Conservation (phyloP, 2,113 vertebrate species). For the Pterocles orientalis region DNA sequence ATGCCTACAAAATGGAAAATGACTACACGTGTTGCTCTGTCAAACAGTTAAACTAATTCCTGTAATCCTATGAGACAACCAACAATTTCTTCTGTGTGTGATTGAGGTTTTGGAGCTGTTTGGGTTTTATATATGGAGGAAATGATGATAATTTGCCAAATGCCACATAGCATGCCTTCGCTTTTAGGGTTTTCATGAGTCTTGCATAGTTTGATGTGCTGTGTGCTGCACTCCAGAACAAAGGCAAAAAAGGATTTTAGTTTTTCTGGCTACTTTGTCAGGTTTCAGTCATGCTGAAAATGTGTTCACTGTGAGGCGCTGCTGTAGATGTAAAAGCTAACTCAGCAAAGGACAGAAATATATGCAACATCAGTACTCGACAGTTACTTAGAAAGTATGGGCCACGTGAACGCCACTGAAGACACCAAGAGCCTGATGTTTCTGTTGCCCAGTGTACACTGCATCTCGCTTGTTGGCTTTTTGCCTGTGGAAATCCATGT, state of each 20-base stretch:
- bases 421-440: neutral
- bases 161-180: neutral
- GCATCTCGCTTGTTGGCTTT: neutral
- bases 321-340: neutral
- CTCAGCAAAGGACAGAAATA: neutral
- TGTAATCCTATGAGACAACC: slow-evolving; percentile 8
- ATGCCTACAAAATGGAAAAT: neutral
- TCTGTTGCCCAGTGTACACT: neutral
- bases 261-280: neutral
- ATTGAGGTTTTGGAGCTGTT: neutral
- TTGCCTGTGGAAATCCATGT: neutral
- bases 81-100: neutral
- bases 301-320: rapidly evolving
- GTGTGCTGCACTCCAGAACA: neutral
- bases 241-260: neutral
- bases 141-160: neutral
- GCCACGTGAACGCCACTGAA: neutral
- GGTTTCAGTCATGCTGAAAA: neutral
- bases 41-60: slow-evolving; percentile 20
- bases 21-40: neutral
- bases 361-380: neutral
- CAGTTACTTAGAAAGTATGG: neutral
- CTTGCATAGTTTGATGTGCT: neutral
- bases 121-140: neutral
- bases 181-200: neutral